phyloP scores from a whole-genome alignment of 1,140 invertebrate species.

The Solenopsis fugax region DNA sequence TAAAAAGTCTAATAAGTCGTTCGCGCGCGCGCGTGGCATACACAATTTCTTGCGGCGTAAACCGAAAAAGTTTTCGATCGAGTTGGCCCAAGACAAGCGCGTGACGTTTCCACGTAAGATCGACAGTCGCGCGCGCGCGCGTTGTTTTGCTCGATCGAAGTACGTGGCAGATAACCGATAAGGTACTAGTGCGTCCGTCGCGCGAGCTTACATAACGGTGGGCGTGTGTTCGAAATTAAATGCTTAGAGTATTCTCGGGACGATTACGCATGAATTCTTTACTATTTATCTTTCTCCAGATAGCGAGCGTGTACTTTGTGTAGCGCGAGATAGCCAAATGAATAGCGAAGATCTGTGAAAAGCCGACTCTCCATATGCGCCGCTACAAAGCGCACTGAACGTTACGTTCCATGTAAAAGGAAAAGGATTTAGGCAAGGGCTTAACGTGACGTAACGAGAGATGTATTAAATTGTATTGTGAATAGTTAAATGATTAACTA shows the following conservation, averaged over 20 bases:
- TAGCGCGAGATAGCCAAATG: background rate
- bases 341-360: background rate
- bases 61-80: slow-evolving; percentile 28
- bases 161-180: slow-evolving; percentile 77
- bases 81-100: background rate
- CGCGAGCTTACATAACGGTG: slow-evolving; percentile 68
- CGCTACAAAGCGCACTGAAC: background rate
- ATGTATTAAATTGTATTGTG: background rate
- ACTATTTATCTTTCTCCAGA: slow-evolving; percentile 4
- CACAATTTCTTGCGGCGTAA: background rate
- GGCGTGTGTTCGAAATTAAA: slow-evolving; percentile 73
- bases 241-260: slow-evolving; percentile 23
- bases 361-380: background rate
- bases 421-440: background rate
- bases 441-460: background rate
- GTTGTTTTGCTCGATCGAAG: slow-evolving; percentile 76
- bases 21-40: background rate
- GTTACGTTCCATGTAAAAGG: background rate
- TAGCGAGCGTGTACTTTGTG: background rate
- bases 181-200: slow-evolving; percentile 63
- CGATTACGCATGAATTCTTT: slow-evolving; percentile 6
- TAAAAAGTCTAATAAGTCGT: slow-evolving; percentile 32
- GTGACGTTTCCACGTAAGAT: slow-evolving; percentile 63
- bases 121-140: slow-evolving; percentile 63
- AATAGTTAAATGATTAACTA: background rate